phyloP scores from a whole-genome alignment of 2,113 vertebrate species.

The Eublepharis macularius region DNA sequence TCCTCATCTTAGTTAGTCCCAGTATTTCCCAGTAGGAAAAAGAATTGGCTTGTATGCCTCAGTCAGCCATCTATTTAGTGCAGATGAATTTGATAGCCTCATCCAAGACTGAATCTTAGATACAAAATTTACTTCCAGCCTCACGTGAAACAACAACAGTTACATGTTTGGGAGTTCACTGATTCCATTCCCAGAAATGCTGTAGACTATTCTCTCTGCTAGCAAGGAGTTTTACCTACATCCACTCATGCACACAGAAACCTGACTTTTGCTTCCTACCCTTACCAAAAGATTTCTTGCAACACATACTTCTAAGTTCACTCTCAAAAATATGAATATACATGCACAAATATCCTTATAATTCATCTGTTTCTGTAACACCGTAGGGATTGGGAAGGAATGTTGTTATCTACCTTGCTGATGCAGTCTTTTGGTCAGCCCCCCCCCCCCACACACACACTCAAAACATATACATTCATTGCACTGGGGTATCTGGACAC shows the following conservation, averaged over 20 bases:
- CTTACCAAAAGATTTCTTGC: background rate
- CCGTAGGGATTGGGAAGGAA: background rate
- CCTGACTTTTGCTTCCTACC: background rate
- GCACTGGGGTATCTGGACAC: background rate
- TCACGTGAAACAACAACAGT: background rate
- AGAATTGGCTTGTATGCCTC: background rate
- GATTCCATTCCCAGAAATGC: background rate
- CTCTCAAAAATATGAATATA: background rate
- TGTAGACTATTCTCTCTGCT: background rate
- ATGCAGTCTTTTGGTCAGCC: background rate
- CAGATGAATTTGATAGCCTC: background rate
- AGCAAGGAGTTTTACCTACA: background rate
- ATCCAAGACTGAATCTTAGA: background rate
- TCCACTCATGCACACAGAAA: background rate
- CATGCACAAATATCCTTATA: background rate
- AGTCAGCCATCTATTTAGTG: background rate
- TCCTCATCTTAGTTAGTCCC: background rate
- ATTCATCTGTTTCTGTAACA: background rate
- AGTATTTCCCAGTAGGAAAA: background rate
- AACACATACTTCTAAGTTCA: background rate
- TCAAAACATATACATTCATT: background rate
- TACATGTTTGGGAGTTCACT: background rate
- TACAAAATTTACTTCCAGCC: background rate
- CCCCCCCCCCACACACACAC: background rate
- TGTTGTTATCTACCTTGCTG: background rate